Evolutionary conservation across 2,797 vertebrate genomes (phyloP).

Genomic region (Epinephelus coioides): DNA sequence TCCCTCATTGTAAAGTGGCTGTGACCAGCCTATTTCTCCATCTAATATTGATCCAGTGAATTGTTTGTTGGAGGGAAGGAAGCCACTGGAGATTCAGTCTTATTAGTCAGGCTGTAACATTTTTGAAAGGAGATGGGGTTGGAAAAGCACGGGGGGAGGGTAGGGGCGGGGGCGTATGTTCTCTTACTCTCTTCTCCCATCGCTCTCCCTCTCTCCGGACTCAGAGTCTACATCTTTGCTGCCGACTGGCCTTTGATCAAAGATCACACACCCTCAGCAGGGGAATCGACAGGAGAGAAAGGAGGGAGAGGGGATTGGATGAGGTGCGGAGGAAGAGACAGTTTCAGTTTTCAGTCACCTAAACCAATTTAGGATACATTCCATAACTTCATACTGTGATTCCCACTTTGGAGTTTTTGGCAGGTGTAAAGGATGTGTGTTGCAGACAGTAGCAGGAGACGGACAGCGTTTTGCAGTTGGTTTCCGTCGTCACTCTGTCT

Average conservation of each 20-base stretch:
- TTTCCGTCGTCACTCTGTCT: constrained; percentile 53
- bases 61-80: constrained; percentile 66
- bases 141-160: constrained; percentile 40
- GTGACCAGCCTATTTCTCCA: constrained; percentile 65
- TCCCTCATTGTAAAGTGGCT: constrained; percentile 69
- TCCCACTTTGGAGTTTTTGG: constrained; percentile 71
- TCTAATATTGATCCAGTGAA: constrained; percentile 73
- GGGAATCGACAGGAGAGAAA: constrained; percentile 51
- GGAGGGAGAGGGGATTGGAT: constrained; percentile 47
- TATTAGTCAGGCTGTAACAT: constrained; percentile 64
- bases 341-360: constrained; percentile 68
- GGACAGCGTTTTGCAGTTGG: constrained; percentile 49
- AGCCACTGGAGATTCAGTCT: constrained; percentile 68
- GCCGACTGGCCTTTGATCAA: constrained; percentile 75
- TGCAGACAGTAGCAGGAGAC: constrained; percentile 42
- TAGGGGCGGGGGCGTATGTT: constrained; percentile 20
- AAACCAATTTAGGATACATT: constrained; percentile 82
- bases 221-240: constrained; percentile 66
- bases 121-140: constrained; percentile 58
- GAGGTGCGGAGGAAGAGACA: constrained; percentile 52
- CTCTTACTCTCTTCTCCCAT: constrained; percentile 54
- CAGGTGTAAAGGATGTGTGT: constrained; percentile 48
- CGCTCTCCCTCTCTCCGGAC: constrained; percentile 58
- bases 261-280: constrained; percentile 73
- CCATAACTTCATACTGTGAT: constrained; percentile 83